Conservation (phyloP, 2,888 invertebrate genomes). For the Poecilus cupreus region DNA sequence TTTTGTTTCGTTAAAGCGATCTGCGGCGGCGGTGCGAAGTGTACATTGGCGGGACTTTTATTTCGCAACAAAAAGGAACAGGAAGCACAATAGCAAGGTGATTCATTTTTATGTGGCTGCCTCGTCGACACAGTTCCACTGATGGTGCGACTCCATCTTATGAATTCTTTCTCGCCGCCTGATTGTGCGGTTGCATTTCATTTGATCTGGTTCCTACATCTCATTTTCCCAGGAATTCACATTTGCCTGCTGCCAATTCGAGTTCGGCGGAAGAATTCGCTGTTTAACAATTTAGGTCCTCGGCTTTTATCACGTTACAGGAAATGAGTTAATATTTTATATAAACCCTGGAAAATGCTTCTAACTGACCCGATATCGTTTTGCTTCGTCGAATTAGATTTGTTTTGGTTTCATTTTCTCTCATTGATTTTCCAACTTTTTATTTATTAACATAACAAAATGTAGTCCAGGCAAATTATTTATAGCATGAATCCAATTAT, state of each 20-base stretch:
- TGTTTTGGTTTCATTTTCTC: not conserved
- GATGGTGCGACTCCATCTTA: constrained; percentile 42
- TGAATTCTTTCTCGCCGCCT: constrained; percentile 46
- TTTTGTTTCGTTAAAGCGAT: constrained; percentile 13
- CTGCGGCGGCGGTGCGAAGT: constrained; percentile 3
- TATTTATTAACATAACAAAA: no score
- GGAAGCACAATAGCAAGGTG: constrained; percentile 54
- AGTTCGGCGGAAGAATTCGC: constrained; percentile 5
- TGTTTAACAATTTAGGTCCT: constrained; percentile 13
- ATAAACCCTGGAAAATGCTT: not conserved
- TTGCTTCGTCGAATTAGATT: not conserved
- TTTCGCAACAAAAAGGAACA: constrained; percentile 43
- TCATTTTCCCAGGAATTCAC: constrained; percentile 51
- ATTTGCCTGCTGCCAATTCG: constrained; percentile 34
- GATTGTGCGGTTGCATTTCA: constrained; percentile 51
- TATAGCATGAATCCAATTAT: no score
- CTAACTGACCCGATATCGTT: not conserved
- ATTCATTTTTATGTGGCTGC: constrained; percentile 53
- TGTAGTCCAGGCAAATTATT: no score
- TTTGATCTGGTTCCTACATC: constrained; percentile 33
- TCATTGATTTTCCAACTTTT: no score
- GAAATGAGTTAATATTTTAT: constrained; percentile 47
- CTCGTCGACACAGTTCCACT: constrained; percentile 18
- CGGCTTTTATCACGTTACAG: constrained; percentile 35
- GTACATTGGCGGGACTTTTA: constrained; percentile 40